phyloP scores from a whole-genome alignment of 2,888 invertebrate genomes.

The Octodonta nipae region DNA sequence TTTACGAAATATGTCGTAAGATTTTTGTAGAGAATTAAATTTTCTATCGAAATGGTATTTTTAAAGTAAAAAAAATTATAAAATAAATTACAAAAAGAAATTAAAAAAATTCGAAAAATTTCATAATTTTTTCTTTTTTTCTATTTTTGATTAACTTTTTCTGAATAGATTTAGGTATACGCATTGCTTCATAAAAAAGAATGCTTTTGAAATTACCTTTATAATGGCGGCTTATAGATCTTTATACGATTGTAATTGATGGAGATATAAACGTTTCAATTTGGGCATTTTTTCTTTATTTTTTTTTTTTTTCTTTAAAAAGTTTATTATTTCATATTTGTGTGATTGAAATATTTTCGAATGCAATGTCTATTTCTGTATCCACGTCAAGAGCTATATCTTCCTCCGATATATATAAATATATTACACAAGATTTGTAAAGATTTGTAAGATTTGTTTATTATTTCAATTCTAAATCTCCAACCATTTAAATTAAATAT shows the following conservation, averaged over 20 bases:
- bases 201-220: background rate
- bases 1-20: background rate
- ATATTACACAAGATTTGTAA: too few species aligned
- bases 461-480: too few species aligned
- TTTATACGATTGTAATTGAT: background rate
- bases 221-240: background rate
- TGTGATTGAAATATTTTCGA: background rate
- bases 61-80: background rate
- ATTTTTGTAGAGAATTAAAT: slow-evolving; percentile 1
- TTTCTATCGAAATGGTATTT: background rate
- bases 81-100: too few species aligned
- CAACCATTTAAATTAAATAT: too few species aligned
- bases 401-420: too few species aligned
- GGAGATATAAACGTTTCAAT: background rate
- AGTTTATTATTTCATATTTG: background rate
- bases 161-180: slow-evolving; percentile 1
- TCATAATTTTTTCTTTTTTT: background rate
- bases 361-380: too few species aligned
- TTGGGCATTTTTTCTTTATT: background rate
- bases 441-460: too few species aligned
- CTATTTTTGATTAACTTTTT: too few species aligned
- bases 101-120: background rate
- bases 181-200: background rate
- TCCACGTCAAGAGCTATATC: too few species aligned
- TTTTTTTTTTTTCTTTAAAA: background rate